Evolutionary conservation across 1,140 invertebrate genomes (phyloP).

Genomic region (Caenorhabditis briggsae): DNA sequence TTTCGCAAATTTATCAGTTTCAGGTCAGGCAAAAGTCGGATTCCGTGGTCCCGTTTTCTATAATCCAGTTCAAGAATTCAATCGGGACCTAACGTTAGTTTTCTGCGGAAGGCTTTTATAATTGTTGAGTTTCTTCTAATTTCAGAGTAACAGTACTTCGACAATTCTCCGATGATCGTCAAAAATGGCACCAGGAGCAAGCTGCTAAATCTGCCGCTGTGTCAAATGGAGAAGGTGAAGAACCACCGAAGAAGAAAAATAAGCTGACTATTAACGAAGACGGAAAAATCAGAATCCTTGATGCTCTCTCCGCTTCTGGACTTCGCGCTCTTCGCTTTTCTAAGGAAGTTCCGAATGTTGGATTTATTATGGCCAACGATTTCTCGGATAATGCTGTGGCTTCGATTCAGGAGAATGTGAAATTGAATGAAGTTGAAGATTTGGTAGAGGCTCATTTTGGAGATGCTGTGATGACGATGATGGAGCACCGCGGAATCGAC

Average conservation of each 20-base stretch:
- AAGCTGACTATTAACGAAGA: constrained; percentile 60
- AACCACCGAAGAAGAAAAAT: constrained; percentile 68
- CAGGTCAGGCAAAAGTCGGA: constrained; percentile 70
- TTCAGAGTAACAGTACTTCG: constrained; percentile 71
- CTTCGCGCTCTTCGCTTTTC: constrained; percentile 95
- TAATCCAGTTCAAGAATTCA: constrained; percentile 78
- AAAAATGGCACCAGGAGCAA: constrained; percentile 34
- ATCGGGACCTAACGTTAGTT: constrained; percentile 76
- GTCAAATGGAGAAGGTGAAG: not conserved
- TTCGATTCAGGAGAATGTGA: constrained; percentile 87
- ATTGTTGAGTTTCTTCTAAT: not conserved
- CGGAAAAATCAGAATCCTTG: constrained; percentile 82
- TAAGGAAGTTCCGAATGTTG: constrained; percentile 86
- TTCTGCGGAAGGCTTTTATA: not conserved
- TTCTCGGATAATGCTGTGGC: constrained; percentile 88
- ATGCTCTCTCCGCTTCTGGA: constrained; percentile 94
- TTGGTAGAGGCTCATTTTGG: constrained; percentile 84
- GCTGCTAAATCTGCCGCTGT: constrained; percentile 11
- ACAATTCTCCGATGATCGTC: constrained; percentile 68
- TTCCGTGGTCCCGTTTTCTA: constrained; percentile 72
- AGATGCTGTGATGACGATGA: constrained; percentile 89
- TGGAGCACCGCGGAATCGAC: constrained; percentile 82
- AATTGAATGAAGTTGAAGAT: constrained; percentile 85
- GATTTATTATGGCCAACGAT: constrained; percentile 91
- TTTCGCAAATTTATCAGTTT: not conserved